These are phyloP conservation scores for Magallana nippona DNA, from an alignment of 2,888 invertebrate species.

Conservation along the genomic window DNA sequence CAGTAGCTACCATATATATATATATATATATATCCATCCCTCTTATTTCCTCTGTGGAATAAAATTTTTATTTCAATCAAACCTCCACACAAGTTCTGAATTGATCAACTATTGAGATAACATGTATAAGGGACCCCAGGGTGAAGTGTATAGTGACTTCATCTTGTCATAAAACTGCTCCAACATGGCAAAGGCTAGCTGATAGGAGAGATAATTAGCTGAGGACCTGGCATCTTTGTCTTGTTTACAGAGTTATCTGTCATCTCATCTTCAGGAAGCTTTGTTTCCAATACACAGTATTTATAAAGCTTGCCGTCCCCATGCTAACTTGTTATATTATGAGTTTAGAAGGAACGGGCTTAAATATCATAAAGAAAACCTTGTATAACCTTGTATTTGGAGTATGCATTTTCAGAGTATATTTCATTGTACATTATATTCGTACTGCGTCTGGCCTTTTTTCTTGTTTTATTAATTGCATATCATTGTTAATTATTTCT, in stretches of 20 bases:
- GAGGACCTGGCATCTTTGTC: slow-evolving; percentile 8
- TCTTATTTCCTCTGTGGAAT: neutral
- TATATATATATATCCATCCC: neutral
- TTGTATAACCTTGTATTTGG: no score
- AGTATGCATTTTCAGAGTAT: no score
- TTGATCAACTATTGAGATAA: neutral
- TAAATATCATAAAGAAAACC: no score
- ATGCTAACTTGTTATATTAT: no score
- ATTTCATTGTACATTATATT: no score
- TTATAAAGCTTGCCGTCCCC: no score
- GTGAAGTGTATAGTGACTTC: slow-evolving; percentile 2
- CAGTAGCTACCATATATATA: no score
- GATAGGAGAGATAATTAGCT: slow-evolving; percentile 17
- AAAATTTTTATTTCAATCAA: neutral
- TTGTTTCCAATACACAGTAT: neutral
- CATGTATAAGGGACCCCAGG: neutral
- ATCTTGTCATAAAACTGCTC: slow-evolving; percentile 24
- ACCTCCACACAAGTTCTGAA: neutral
- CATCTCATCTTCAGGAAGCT: slow-evolving; percentile 6
- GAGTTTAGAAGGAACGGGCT: no score
- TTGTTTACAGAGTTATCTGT: neutral
- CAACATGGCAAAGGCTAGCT: neutral
- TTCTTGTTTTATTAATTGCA: no score
- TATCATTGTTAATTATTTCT: no score
- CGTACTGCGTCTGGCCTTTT: no score